Conservation (phyloP, 1,140 invertebrate genomes). For the Cotesia chilonis region DNA sequence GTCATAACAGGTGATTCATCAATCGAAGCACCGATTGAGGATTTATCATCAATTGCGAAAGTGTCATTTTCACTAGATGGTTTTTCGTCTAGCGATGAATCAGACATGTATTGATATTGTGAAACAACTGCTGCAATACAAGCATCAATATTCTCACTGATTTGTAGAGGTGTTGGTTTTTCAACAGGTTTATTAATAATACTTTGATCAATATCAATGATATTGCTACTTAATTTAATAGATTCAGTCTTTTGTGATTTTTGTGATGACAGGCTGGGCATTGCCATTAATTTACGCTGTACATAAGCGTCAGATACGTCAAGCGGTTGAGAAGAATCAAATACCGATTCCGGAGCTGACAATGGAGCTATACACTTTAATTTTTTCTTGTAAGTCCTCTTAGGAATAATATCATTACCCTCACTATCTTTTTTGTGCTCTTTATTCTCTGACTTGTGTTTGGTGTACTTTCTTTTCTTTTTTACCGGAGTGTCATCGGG, state of each 20-base stretch:
- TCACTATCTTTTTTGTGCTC: slow-evolving; percentile 41
- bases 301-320: slow-evolving; percentile 57
- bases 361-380: slow-evolving; percentile 38
- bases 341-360: slow-evolving; percentile 33
- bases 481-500: slow-evolving; percentile 43
- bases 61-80: no score
- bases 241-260: slow-evolving; percentile 41
- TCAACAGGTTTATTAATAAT: not conserved
- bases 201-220: not conserved
- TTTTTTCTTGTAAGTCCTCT: slow-evolving; percentile 47
- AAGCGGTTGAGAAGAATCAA: slow-evolving; percentile 44
- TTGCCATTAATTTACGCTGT: slow-evolving; percentile 54
- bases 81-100: no score
- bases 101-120: no score
- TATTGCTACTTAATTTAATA: slow-evolving; percentile 5
- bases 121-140: no score
- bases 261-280: slow-evolving; percentile 48
- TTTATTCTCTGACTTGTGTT: slow-evolving; percentile 42
- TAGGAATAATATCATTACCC: slow-evolving; percentile 47
- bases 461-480: slow-evolving; percentile 44
- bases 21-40: no score
- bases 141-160: no score
- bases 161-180: no score
- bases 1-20: no score
- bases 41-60: no score